A percentile compares a stretch with the other conserved stretches of the same genome.
Conservation (phyloP, 2,888 invertebrate genomes). For the Caenorhabditis sp. region DNA sequence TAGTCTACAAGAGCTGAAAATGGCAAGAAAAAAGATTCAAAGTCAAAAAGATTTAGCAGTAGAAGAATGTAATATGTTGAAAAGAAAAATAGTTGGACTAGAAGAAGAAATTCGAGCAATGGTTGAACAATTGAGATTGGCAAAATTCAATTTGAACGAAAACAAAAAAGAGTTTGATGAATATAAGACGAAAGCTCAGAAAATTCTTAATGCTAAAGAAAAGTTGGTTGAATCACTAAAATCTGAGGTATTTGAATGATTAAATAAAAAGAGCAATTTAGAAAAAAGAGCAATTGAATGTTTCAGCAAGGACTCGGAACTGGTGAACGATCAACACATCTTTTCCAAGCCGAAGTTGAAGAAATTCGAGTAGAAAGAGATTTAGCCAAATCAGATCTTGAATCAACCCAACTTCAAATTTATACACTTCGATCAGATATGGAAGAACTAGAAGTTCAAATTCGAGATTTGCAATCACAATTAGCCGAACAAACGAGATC, state of each 20-base stretch:
- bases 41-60: slow-evolving; percentile 44
- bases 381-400: slow-evolving; percentile 76
- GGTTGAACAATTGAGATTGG: slow-evolving; percentile 55
- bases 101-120: slow-evolving; percentile 55
- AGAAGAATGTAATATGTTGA: slow-evolving; percentile 44
- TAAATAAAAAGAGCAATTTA: no score
- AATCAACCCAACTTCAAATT: slow-evolving; percentile 72
- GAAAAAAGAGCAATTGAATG: slow-evolving; percentile 1
- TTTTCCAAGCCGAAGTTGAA: slow-evolving; percentile 75
- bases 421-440: slow-evolving; percentile 72
- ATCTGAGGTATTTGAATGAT: slow-evolving; percentile 32
- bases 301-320: slow-evolving; percentile 39
- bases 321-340: slow-evolving; percentile 43
- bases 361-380: slow-evolving; percentile 75
- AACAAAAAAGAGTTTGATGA: slow-evolving; percentile 78
- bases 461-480: slow-evolving; percentile 36
- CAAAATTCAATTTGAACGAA: slow-evolving; percentile 72
- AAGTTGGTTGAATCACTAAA: slow-evolving; percentile 78
- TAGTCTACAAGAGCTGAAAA: slow-evolving; percentile 44
- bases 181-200: slow-evolving; percentile 82
- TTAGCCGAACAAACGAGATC: slow-evolving; percentile 27
- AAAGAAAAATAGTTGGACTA: slow-evolving; percentile 34
- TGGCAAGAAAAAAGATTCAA: slow-evolving; percentile 46
- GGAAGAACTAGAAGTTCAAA: slow-evolving; percentile 63
- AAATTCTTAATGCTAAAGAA: slow-evolving; percentile 81